These are phyloP conservation scores for Lycodopsis pacificus DNA, from an alignment of 2,797 vertebrate species.

Conservation along the genomic window DNA sequence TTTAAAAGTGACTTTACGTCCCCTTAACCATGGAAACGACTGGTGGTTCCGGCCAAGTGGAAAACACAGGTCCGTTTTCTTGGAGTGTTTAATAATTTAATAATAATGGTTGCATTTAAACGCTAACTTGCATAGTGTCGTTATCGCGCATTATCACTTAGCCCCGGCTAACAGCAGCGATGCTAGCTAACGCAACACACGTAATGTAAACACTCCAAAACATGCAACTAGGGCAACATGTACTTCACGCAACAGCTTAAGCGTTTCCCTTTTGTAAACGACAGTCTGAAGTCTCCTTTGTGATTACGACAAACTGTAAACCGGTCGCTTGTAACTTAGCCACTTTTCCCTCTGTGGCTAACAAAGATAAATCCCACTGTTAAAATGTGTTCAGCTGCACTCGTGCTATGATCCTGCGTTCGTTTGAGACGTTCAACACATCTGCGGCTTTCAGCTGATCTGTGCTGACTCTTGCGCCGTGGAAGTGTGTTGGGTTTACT, in stretches of 20 bases:
- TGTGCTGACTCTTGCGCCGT: not conserved
- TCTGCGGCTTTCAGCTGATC: not conserved
- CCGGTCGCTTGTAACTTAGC: no score
- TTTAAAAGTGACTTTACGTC: not conserved
- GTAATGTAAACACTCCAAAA: slow-evolving; percentile 2
- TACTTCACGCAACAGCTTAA: not conserved
- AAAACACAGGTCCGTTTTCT: slow-evolving; percentile 60
- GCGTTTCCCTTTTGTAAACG: fast-evolving
- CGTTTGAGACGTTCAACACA: no score
- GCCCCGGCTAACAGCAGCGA: slow-evolving; percentile 9
- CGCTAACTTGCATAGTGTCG: not conserved
- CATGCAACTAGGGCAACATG: no score
- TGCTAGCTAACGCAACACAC: not conserved
- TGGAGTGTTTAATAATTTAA: fast-evolving
- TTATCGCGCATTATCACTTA: slow-evolving; percentile 1
- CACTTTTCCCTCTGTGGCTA: not conserved
- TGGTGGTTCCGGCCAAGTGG: not conserved
- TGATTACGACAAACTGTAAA: not conserved
- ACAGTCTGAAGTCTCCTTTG: not conserved
- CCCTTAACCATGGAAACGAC: slow-evolving; percentile 40
- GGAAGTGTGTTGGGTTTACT: not conserved
- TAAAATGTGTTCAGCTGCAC: not conserved
- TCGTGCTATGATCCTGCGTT: not conserved
- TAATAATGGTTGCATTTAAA: not conserved
- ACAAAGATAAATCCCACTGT: not conserved